Conservation (phyloP, 2,113 vertebrate genomes). For the Chloropsis cyanopogon region DNA sequence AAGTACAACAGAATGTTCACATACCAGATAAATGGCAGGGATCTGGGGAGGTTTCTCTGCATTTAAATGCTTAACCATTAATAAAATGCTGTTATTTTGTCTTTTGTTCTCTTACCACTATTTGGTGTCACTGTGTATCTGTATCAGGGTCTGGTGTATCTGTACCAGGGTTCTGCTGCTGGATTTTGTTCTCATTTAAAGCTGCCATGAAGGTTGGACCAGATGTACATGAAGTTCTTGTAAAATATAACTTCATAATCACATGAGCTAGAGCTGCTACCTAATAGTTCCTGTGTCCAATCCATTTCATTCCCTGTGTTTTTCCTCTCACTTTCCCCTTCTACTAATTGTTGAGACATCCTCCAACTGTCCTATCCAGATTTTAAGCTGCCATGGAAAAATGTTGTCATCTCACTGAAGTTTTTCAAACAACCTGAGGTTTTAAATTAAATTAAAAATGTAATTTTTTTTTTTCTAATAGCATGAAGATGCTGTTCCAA, state of each 20-base stretch:
- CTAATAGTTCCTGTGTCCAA: not conserved
- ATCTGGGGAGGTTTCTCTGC: not conserved
- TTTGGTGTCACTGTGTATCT: not conserved
- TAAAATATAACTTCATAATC: not conserved
- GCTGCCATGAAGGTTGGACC: not conserved
- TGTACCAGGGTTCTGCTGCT: not conserved
- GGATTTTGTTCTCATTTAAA: not conserved
- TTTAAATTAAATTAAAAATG: not conserved
- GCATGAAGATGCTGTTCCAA: slow-evolving; percentile 71
- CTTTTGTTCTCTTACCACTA: not conserved
- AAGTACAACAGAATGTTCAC: not conserved
- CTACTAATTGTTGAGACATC: not conserved
- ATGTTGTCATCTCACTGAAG: not conserved
- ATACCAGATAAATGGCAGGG: not conserved
- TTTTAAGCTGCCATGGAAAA: not conserved
- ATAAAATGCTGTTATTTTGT: not conserved
- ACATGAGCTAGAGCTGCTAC: not conserved
- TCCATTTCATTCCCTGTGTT: not conserved
- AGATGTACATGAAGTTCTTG: not conserved
- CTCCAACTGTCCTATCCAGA: not conserved
- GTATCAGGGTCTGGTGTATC: not conserved
- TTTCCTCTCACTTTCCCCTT: not conserved
- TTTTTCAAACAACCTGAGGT: not conserved
- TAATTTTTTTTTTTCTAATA: not conserved
- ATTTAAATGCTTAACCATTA: not conserved